Conservation (phyloP, 2,113 vertebrate genomes). For the Protobothrops flavoviridis region DNA sequence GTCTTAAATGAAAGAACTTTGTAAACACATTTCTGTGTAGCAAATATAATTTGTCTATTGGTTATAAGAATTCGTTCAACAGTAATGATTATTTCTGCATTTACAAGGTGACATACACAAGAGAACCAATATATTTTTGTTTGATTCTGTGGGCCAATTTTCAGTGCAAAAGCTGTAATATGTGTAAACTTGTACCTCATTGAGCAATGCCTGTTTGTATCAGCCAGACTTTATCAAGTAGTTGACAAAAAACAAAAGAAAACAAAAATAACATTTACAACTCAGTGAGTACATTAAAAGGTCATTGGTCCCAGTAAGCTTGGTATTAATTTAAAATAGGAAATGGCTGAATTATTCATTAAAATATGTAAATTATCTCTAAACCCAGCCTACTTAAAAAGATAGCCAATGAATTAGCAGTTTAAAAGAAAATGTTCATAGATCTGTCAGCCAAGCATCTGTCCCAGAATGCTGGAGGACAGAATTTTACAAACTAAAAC, state of each 20-base stretch:
- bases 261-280: background rate
- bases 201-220: background rate
- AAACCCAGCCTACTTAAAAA: background rate
- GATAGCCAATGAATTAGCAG: background rate
- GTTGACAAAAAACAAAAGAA: background rate
- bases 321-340: background rate
- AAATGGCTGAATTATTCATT: background rate
- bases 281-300: background rate
- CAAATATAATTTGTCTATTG: slow-evolving; percentile 45
- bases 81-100: slow-evolving; percentile 42
- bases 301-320: background rate
- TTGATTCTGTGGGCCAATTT: background rate
- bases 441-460: background rate
- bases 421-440: background rate
- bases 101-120: slow-evolving; percentile 6
- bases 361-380: slow-evolving; percentile 1
- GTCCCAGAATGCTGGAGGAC: background rate
- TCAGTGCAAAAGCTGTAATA: background rate
- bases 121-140: background rate
- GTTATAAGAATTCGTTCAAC: slow-evolving; percentile 21
- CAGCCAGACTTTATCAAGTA: background rate
- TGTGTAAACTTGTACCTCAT: no score
- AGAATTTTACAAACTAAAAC: background rate
- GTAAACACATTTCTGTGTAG: slow-evolving; percentile 22
- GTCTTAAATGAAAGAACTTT: slow-evolving; percentile 40